A percentile compares a stretch with the other conserved stretches of the same genome.
These are phyloP conservation scores for Propithecus coquereli DNA, from an alignment of 2,113 vertebrate species.

Conservation along the genomic window DNA sequence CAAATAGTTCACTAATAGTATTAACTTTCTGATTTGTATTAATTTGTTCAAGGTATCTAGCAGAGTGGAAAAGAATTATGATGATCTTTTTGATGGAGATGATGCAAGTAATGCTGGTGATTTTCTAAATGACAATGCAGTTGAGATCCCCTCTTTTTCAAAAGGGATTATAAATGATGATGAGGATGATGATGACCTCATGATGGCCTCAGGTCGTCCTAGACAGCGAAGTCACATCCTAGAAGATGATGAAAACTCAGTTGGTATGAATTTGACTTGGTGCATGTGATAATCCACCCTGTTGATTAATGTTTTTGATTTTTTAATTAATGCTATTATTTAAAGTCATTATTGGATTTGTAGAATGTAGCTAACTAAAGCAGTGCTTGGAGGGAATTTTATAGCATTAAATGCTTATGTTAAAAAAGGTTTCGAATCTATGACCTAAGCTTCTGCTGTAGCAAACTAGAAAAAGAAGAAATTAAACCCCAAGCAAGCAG, in stretches of 20 bases:
- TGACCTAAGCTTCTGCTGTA: background rate
- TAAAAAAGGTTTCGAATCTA: background rate
- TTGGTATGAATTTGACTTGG: slow-evolving; percentile 83
- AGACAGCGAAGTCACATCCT: slow-evolving; percentile 84
- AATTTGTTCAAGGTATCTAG: slow-evolving; percentile 69
- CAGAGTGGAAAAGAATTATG: slow-evolving; percentile 82
- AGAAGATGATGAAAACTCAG: slow-evolving; percentile 93
- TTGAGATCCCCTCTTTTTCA: slow-evolving; percentile 82
- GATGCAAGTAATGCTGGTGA: slow-evolving; percentile 80
- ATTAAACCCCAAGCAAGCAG: background rate
- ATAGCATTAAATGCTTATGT: background rate
- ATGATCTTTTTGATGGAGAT: slow-evolving; percentile 92
- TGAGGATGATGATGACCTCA: slow-evolving; percentile 82
- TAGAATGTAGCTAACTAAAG: background rate
- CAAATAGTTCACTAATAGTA: background rate
- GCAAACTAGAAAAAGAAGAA: slow-evolving; percentile 9
- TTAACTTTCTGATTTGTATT: background rate
- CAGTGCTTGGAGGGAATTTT: background rate
- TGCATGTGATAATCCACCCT: background rate
- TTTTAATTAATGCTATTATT: slow-evolving; percentile 1
- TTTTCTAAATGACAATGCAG: slow-evolving; percentile 83
- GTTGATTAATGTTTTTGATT: slow-evolving; percentile 21
- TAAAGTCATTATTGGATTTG: slow-evolving; percentile 12
- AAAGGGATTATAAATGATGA: slow-evolving; percentile 77
- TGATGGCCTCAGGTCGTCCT: slow-evolving; percentile 79